Evolutionary conservation across 2,888 invertebrate genomes (phyloP), one percentile per base, ranked within the genome.

Genomic region (Melangyna quadrimaculata): DNA sequence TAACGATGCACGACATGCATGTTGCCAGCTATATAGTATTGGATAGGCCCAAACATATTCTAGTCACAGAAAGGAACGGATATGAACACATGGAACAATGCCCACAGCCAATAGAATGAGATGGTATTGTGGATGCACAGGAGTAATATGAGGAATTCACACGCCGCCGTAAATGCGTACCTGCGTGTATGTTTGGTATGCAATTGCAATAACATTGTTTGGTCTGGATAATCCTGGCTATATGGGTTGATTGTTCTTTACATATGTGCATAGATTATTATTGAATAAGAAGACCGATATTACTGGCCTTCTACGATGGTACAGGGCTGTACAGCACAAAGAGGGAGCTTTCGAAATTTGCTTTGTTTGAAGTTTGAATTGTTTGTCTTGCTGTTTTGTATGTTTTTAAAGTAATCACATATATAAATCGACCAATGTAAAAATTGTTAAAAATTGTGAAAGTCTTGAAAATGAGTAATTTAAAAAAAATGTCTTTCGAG

Each of bases 141-240:
- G 29, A 43, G 45, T 65, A 45, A 65, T 32, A 65, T 45, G 65
- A 45, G 29, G 43, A 65, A 65, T 65, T 65, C 45, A 65, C 65
- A 65, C 65, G 65, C 65, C n/a, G 63, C 29, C 7, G 40, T 61
- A 43, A 63, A 27, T 43, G 63, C 43, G 43, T 63, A 37, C n/a
- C 3, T 27, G 35, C 19, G 35, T 27, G 27, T 53, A 51, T 65
- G n/a, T 65, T 40, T 12, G 32, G 17, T 35, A 61, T 61, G 53
- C 35, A 61, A 43, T 59, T 61, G 71, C 53, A 78, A 55, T 61
- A 77, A 29, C 59, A 51, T 59, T 29, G 75, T 75, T 48, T 51
- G 70, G 71, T 55, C 55, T 71, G 55, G 69, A 55, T 74, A 63
- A 80, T 80, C 74, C 74, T 22, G 43, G 37, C 27, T 55, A 45